Conservation (phyloP, 2,888 invertebrate genomes). For the Troides aeacus region DNA sequence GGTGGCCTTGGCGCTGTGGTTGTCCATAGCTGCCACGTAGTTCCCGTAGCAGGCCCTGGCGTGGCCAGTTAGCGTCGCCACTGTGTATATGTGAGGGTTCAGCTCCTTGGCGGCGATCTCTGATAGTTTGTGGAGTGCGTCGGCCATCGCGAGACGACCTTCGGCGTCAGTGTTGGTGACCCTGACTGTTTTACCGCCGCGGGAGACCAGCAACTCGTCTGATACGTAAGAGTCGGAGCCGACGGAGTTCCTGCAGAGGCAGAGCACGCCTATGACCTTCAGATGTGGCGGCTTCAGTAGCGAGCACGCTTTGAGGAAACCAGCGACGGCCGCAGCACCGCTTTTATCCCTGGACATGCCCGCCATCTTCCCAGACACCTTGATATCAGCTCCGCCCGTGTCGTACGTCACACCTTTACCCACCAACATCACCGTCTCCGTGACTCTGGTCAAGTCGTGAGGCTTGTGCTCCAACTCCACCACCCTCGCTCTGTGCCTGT, state of each 20-base stretch:
- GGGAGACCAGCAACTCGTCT: constrained; percentile 90
- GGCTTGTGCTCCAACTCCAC: constrained; percentile 83
- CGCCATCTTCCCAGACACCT: constrained; percentile 84
- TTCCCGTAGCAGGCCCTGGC: constrained; percentile 84
- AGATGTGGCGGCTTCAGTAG: constrained; percentile 86
- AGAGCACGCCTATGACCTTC: constrained; percentile 87
- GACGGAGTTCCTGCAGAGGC: constrained; percentile 92
- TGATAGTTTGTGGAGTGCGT: constrained; percentile 81
- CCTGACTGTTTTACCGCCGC: constrained; percentile 88
- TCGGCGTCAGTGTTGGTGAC: constrained; percentile 96
- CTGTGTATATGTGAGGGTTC: constrained; percentile 91
- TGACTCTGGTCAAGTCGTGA: constrained; percentile 64
- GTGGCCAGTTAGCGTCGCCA: constrained; percentile 93
- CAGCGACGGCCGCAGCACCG: constrained; percentile 93
- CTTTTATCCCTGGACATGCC: constrained; percentile 96
- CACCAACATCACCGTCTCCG: constrained; percentile 88
- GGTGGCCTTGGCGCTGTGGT: constrained; percentile 82
- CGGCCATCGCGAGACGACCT: constrained; percentile 94
- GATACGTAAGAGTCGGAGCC: constrained; percentile 91
- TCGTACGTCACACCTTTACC: constrained; percentile 94
- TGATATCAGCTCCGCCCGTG: constrained; percentile 89
- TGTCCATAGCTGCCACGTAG: constrained; percentile 86
- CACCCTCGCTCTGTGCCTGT: constrained; percentile 82
- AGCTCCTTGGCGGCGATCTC: constrained; percentile 81
- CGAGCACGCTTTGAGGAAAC: constrained; percentile 89